Conservation (phyloP, 2,888 invertebrate genomes). For the Cephus runcator region DNA sequence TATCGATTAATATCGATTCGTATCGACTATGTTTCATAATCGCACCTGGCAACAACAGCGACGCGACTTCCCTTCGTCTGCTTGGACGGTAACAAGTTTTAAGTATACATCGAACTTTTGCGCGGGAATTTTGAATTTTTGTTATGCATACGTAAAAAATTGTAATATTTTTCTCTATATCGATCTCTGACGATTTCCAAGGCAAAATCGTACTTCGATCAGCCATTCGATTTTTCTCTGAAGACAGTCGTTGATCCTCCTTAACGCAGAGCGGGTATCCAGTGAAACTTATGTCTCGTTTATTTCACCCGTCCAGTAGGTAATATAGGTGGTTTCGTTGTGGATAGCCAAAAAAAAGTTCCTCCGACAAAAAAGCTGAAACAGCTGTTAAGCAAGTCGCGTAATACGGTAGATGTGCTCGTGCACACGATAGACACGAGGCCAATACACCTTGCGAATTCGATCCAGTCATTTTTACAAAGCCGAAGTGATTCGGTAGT, state of each 20-base stretch:
- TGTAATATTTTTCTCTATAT: not conserved
- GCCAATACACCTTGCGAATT: constrained; percentile 18
- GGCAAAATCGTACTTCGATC: not conserved
- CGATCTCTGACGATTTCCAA: not conserved
- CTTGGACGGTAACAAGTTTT: too few relatives aligned
- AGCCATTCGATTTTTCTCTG: not conserved
- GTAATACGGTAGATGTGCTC: not conserved
- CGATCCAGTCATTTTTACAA: constrained; percentile 18
- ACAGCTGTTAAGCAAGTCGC: not conserved
- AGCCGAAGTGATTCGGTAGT: not conserved
- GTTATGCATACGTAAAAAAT: not conserved
- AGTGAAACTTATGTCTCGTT: not conserved
- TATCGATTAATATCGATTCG: constrained; percentile 56
- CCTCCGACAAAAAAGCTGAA: not conserved
- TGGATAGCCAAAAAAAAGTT: not conserved
- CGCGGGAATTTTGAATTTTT: not conserved
- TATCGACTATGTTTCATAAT: constrained; percentile 20
- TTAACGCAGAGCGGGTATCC: not conserved
- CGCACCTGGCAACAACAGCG: constrained; percentile 10
- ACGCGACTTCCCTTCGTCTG: not conserved
- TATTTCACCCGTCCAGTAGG: not conserved
- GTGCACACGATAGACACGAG: not conserved
- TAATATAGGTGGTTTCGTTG: not conserved
- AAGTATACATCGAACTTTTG: not conserved
- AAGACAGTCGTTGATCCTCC: not conserved